Evolutionary conservation across 1,140 invertebrate species (phyloP), one percentile per base, ranked within the genome.

Genomic region (Venturia canescens): DNA sequence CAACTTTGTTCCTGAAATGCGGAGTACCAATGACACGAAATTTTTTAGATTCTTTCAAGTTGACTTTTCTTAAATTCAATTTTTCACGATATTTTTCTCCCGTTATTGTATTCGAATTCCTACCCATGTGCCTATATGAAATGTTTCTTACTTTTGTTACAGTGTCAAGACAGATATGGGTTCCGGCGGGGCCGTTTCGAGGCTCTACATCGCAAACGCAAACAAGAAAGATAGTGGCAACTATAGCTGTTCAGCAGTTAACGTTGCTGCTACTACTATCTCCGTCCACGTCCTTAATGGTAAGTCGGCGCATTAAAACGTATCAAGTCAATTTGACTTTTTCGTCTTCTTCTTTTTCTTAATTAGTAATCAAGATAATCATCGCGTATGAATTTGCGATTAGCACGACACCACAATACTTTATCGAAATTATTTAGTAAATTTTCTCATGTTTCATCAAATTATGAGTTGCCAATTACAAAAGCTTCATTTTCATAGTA

Each of bases 261-360:
- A 96, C 82, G 94, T 96, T 77, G 96, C 96, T 13, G 93, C 94
- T 29, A 95, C 96, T 70, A 93, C 92, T 44, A 95, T 97, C 77
- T 94, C 94, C 80, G 96, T 97, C 34, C 96, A 97, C 89, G 96
- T 97, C 66, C 92, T 97, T 72, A 97, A 96, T 93, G 96, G 96
- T 97, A 92, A 93, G 92, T 77, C 26, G n/a, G n/a, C n/a, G 26
- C 60, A 31, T 29, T 44, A 26, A 21, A 63, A 27, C 6, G 21
- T 3, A 53, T 53, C n/a, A 18, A 3, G 3, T 53, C 3, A 53
- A 53, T 53, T 53, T 53, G 3, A 53, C 3, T 53, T 18, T 53
- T 53, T 53, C 3, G n/a, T 53, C 50, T 3, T 53, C 4, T 53
- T 53, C 15, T n/a, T n/a, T n/a, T n/a, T n/a, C n/a, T n/a, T n/a